Evolutionary conservation across 2,888 invertebrate genomes (phyloP).

Genomic region (Lochmaea crataegi): DNA sequence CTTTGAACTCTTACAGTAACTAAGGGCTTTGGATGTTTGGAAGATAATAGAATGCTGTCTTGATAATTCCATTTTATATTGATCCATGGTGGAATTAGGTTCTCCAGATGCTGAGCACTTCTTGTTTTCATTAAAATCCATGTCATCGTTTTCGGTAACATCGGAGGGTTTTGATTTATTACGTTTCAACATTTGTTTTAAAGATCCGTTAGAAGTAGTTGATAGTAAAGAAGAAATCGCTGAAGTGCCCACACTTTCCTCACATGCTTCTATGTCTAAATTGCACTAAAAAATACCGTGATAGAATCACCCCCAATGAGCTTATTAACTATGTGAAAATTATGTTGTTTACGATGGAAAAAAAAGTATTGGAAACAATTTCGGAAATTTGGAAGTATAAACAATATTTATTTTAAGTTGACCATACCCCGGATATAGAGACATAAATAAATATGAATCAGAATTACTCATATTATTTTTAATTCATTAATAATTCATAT

Average conservation of each 20-base stretch:
- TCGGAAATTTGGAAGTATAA: too few species aligned
- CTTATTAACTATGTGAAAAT: too few species aligned
- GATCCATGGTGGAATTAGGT: conserved; percentile 25
- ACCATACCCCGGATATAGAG: too few species aligned
- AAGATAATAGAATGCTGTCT: conserved; percentile 50
- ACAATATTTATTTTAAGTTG: too few species aligned
- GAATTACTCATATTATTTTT: too few species aligned
- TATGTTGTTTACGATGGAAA: too few species aligned
- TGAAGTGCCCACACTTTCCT: conserved; percentile 39
- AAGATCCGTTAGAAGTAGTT: conserved; percentile 39
- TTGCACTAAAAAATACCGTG: background rate
- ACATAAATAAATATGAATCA: too few species aligned
- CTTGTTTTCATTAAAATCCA: background rate
- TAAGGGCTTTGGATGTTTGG: conserved; percentile 51
- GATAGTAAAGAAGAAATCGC: conserved; percentile 42
- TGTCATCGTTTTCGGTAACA: background rate
- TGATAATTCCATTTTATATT: conserved; percentile 45
- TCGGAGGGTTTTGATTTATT: background rate
- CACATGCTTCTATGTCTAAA: conserved; percentile 11
- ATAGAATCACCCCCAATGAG: background rate
- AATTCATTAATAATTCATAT: too few species aligned
- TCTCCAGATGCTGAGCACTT: background rate
- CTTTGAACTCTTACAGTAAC: conserved; percentile 45
- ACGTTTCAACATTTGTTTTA: conserved; percentile 42
- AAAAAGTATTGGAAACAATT: too few species aligned